Evolutionary conservation across 1,140 invertebrate species (phyloP), one percentile per base, ranked within the genome.

Genomic region (Nilaparvata lugens): DNA sequence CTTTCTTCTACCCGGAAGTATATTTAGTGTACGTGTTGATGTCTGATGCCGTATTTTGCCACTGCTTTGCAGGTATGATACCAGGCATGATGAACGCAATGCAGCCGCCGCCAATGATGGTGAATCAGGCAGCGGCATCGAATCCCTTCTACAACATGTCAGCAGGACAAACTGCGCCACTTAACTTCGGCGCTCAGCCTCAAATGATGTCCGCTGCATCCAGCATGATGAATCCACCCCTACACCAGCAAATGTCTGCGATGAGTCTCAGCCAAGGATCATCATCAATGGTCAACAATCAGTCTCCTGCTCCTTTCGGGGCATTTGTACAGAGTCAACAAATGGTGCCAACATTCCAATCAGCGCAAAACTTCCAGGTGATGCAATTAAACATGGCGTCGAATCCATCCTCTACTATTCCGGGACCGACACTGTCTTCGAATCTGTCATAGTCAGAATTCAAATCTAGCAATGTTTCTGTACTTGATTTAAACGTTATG

Each of bases 211-310:
- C 43, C 56, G 48, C 43, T 56, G 48, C 58, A 53, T 62, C 24
- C 4, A 61, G 7, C 54, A 53, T 45, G 61, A 19, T 58, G 59
- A 42, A 5, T 65, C 73, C 71, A 23, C 60, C 81, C 78, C 71
- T 82, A 66, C 76, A 79, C 16, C 78, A 81, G 65, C 80, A 80
- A 69, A 80, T 81, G 76, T 72, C 75, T n/a, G 71, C 75, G 64
- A 73, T 81, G 71, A 76, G 75, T 52, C 62, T 81, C 53, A 71
- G 74, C 57, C 43, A 51, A 58, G 57, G 28, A 31, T 21, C 14
- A 52, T 16, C 51, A n/a, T n/a, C 51, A 40, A 51, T 60, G 51
- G 58, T 25, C 58, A 42, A 42, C 58, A 42, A 42, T 60, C 58
- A 52, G 58, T 60, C 58, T 35, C 13, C 35, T 42, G 58, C 45